Percentiles rank a stretch among this genome's conserved stretches.
phyloP scores from a whole-genome alignment of 2,797 vertebrate species.

The Gorsachius magnificus region DNA sequence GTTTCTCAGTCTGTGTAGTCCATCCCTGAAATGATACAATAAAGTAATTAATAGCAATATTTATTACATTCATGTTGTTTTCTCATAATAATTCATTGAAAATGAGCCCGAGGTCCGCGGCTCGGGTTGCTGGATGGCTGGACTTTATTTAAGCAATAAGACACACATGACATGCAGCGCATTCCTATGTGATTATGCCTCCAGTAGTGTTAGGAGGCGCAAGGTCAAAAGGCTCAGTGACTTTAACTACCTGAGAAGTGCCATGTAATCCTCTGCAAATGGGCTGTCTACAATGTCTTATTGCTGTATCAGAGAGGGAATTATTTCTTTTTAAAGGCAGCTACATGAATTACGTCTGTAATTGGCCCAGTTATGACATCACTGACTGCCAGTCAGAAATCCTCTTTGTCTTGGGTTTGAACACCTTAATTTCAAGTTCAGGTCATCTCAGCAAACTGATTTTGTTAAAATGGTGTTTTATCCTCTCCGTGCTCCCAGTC shows the following conservation, averaged over 20 bases:
- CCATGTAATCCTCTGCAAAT: conserved; percentile 61
- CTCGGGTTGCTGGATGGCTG: conserved; percentile 33
- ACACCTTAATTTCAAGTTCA: not conserved
- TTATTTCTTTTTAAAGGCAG: conserved; percentile 42
- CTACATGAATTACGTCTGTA: conserved; percentile 13
- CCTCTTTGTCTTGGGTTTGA: not conserved
- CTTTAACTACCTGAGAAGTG: conserved; percentile 63
- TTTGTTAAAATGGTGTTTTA: not conserved
- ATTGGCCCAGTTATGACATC: conserved; percentile 30
- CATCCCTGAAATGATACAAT: conserved; percentile 63
- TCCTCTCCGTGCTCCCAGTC: not conserved
- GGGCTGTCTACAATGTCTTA: conserved; percentile 38
- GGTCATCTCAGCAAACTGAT: not conserved
- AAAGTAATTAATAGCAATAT: conserved; percentile 72
- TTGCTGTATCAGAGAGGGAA: conserved; percentile 22
- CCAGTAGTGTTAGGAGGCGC: not conserved
- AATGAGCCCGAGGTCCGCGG: conserved; percentile 30
- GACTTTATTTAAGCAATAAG: conserved; percentile 52
- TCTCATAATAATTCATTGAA: not conserved
- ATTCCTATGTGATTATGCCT: conserved; percentile 1
- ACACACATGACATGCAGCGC: conserved; percentile 27
- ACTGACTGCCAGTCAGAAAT: conserved; percentile 31
- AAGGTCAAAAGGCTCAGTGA: conserved; percentile 62
- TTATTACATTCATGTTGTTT: conserved; percentile 57
- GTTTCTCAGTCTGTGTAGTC: conserved; percentile 64